These are phyloP conservation scores for Drosophila pseudoobscura DNA, from an alignment of 1,140 invertebrate genomes.

Conservation along the genomic window DNA sequence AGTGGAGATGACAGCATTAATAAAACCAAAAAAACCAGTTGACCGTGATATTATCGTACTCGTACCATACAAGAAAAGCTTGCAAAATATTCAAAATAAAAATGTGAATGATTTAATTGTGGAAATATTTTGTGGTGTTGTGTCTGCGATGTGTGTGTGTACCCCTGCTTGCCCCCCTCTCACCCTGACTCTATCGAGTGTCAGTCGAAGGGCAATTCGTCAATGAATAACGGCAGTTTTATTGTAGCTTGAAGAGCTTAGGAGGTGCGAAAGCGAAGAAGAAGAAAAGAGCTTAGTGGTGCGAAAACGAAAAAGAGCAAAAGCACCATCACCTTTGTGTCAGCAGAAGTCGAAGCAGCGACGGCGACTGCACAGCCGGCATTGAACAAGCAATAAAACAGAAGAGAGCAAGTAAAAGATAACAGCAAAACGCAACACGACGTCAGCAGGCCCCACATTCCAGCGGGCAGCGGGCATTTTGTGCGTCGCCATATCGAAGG, in stretches of 20 bases:
- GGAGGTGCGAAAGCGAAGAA: constrained; percentile 35
- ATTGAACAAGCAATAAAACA: constrained; percentile 29
- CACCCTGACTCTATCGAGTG: neutral
- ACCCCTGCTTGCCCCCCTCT: neutral
- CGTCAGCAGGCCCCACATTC: constrained; percentile 39
- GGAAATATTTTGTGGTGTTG: constrained; percentile 12
- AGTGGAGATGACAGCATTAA: constrained; percentile 6
- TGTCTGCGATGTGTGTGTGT: neutral
- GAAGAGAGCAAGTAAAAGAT: constrained; percentile 1
- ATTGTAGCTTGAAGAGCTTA: too few relatives aligned
- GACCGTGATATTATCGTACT: constrained; percentile 39
- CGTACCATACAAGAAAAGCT: neutral
- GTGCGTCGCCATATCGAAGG: constrained; percentile 15
- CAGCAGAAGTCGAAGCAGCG: constrained; percentile 12
- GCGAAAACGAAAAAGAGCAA: constrained; percentile 41
- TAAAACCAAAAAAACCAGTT: constrained; percentile 34
- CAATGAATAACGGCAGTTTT: constrained; percentile 48
- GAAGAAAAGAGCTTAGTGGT: constrained; percentile 34
- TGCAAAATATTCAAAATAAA: constrained; percentile 13
- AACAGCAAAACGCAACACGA: constrained; percentile 42
- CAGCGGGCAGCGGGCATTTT: constrained; percentile 5
- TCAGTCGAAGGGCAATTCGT: constrained; percentile 26
- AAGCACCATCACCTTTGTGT: constrained; percentile 36
- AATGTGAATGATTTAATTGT: constrained; percentile 47
- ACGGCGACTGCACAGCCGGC: constrained; percentile 20